Evolutionary conservation across 37 sponge, comb jelly and placozoan genomes (phyloP), one percentile per base, ranked within the genome.

Genomic region (Diacarnus erythraeanus): DNA sequence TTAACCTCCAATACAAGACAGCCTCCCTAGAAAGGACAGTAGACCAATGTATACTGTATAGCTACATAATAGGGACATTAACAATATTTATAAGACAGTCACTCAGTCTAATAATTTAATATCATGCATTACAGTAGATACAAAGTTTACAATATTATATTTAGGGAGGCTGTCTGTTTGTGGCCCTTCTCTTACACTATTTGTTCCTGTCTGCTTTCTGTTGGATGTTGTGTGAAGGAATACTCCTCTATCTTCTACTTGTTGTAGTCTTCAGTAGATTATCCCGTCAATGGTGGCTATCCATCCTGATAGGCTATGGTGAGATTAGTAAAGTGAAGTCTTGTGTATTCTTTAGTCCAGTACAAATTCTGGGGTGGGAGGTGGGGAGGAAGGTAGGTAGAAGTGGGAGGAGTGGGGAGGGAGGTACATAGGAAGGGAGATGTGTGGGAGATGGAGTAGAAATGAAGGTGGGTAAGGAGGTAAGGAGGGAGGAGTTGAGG

Each of bases 211-310:
- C 87, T 59, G 77, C 73, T 8, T 87, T 87, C 75, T 66, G 68
- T 22, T 87, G 87, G 87, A 87, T 87, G 87, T 59, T 87, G 51
- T 87, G 87, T 76, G 87, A 87, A 51, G 87, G 87, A 23, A 37
- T 87, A n/a, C 80, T 87, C 82, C 82, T 87, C 38, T 87, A 87
- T 51, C 77, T 87, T 38, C 57, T 87, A 77, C 61, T 87, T 76
- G 82, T 87, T 34, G 75, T 80, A 35, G 87, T 87, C 51, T 87
- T 87, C 77, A 77, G 72, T 34, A 26, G 3, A 26, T 54, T 81
- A 1, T 23, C 82, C 1, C 75, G 80, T 77, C 80, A 59, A 66
- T 75, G 81, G 76, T 87, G 87, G 87, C 59, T 76, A n/a, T 87
- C 80, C 38, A 51, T 81, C 5, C 34, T 87, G 31, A 38, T 87